Evolutionary conservation across 30 jellyfish, hydroid and myxozoan genomes (phyloP).

Genomic region (Hydractinia echinata): DNA sequence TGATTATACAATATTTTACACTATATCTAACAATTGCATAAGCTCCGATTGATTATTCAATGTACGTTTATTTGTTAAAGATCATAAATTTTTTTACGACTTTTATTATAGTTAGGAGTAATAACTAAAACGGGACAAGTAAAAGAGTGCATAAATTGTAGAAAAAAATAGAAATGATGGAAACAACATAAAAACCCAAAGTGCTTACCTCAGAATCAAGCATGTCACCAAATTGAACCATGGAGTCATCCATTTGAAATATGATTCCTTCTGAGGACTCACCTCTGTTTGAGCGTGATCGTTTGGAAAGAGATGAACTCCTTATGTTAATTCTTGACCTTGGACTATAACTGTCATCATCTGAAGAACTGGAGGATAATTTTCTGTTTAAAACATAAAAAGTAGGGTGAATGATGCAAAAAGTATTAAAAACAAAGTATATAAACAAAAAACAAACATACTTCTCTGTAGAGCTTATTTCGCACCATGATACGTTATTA

Average conservation of each 20-base stretch:
- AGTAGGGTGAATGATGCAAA: background rate
- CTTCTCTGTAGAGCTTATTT: background rate
- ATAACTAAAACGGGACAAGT: no score
- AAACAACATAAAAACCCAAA: no score
- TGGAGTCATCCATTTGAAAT: slow-evolving; percentile 61
- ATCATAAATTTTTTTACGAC: no score
- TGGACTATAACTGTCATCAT: slow-evolving; percentile 9
- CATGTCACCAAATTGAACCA: slow-evolving; percentile 67
- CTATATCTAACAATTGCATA: no score
- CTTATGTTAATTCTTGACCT: background rate
- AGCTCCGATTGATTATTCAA: no score
- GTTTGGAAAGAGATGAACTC: background rate
- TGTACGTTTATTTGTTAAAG: no score
- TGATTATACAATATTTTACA: no score
- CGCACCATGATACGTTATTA: slow-evolving; percentile 26
- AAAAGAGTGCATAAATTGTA: no score
- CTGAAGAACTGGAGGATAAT: slow-evolving; percentile 39
- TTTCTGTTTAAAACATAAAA: background rate
- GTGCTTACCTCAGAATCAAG: slow-evolving; percentile 64
- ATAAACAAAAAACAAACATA: slow-evolving; percentile 4
- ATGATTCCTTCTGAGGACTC: slow-evolving; percentile 81
- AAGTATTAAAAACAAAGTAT: background rate
- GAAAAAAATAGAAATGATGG: no score
- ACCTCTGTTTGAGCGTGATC: background rate
- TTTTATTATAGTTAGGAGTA: no score